Evolutionary conservation across 2,888 invertebrate genomes (phyloP).

Genomic region (Ectropis crepuscularia): DNA sequence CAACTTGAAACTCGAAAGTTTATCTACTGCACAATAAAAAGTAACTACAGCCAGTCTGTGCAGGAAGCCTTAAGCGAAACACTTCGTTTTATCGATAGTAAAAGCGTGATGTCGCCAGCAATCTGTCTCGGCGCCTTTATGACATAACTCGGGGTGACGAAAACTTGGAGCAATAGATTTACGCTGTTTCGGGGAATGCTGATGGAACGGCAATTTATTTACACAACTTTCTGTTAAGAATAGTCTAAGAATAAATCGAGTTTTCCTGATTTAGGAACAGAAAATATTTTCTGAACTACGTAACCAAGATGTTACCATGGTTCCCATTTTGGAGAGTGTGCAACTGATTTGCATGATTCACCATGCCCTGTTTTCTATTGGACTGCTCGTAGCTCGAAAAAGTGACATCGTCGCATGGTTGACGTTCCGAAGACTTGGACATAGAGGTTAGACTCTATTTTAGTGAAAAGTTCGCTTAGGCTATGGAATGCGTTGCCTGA

Average conservation of each 20-base stretch:
- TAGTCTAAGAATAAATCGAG: neutral
- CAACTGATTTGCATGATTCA: no score
- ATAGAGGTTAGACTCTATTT: no score
- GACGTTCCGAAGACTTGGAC: no score
- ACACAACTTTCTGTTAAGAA: neutral
- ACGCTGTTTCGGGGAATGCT: conserved; percentile 13
- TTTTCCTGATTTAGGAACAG: neutral
- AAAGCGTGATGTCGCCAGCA: conserved; percentile 47
- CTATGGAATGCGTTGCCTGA: no score
- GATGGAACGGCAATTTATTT: conserved; percentile 17
- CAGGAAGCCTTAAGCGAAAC: conserved; percentile 33
- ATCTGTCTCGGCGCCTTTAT: conserved; percentile 46
- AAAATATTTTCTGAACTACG: no score
- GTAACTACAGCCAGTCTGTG: conserved; percentile 12
- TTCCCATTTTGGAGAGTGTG: no score
- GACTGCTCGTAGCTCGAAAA: no score
- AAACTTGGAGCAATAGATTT: conserved; percentile 29
- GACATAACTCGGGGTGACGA: conserved; percentile 28
- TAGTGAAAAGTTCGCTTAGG: no score
- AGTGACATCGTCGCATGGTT: no score
- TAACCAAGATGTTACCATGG: no score
- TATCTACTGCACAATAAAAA: conserved; percentile 6
- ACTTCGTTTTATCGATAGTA: conserved; percentile 52
- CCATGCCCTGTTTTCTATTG: no score
- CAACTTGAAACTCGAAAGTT: neutral